These are phyloP conservation scores for Perizoma flavofasciatum DNA, from an alignment of 2,888 invertebrate genomes.

Conservation along the genomic window DNA sequence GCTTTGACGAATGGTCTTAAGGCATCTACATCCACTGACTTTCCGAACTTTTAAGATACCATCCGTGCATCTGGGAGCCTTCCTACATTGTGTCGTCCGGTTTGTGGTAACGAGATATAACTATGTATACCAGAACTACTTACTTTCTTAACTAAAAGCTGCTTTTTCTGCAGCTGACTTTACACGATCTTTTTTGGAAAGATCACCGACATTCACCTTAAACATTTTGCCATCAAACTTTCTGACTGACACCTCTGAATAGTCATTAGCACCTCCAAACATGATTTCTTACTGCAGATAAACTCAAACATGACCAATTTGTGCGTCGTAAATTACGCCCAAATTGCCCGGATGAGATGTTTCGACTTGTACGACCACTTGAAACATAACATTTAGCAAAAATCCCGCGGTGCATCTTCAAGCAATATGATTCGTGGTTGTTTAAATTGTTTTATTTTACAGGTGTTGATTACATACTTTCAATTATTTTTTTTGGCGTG, in stretches of 20 bases:
- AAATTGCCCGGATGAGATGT: slow-evolving; percentile 42
- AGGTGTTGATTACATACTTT: slow-evolving; percentile 25
- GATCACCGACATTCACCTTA: too few relatives aligned
- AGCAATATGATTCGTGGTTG: slow-evolving; percentile 33
- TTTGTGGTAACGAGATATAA: too few relatives aligned
- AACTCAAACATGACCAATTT: slow-evolving; percentile 45
- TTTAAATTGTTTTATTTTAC: slow-evolving; percentile 32
- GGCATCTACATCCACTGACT: too few relatives aligned
- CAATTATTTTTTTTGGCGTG: slow-evolving; percentile 12
- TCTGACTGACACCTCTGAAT: slow-evolving; percentile 27
- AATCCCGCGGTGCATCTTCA: slow-evolving; percentile 29
- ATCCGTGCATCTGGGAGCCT: too few relatives aligned
- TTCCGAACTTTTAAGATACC: too few relatives aligned
- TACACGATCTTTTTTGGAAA: too few relatives aligned
- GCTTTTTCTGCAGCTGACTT: too few relatives aligned
- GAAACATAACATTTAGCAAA: slow-evolving; percentile 45
- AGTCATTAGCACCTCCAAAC: slow-evolving; percentile 24
- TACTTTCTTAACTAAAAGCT: too few relatives aligned
- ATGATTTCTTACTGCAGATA: slow-evolving; percentile 26
- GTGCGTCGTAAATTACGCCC: slow-evolving; percentile 44
- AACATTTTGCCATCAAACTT: slow-evolving; percentile 8
- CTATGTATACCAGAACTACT: too few relatives aligned
- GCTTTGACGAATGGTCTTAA: too few relatives aligned
- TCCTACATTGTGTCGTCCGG: too few relatives aligned
- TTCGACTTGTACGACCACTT: slow-evolving; percentile 41